Conservation (phyloP, 2,888 invertebrate species). For the Odontothrips loti region DNA sequence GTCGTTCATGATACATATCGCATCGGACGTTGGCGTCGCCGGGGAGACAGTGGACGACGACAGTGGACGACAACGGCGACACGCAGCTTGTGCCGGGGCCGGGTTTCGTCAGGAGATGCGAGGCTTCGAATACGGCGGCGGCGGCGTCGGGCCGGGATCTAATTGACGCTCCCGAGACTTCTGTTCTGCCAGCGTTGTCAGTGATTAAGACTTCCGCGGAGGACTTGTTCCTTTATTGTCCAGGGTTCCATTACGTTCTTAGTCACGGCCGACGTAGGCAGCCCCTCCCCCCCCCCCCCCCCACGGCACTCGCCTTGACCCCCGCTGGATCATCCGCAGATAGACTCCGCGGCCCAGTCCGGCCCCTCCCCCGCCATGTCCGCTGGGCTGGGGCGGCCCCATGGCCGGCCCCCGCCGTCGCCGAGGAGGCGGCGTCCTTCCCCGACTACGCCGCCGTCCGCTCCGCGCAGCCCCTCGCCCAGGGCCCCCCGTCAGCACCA, state of each 20-base stretch:
- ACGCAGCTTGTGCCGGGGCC: background rate
- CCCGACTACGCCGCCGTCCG: background rate
- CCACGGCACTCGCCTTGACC: background rate
- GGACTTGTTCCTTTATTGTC: too few relatives aligned
- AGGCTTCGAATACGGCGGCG: too few relatives aligned
- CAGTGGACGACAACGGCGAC: background rate
- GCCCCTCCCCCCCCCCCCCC: background rate
- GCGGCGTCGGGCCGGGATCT: background rate
- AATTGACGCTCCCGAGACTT: background rate
- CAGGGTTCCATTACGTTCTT: background rate
- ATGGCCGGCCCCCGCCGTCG: slow-evolving; percentile 10
- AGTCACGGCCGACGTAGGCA: background rate
- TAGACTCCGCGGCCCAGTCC: too few relatives aligned
- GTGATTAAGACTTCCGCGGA: too few relatives aligned
- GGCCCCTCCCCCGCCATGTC: too few relatives aligned
- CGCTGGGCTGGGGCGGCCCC: background rate
- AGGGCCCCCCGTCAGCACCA: background rate
- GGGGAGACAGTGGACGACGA: background rate
- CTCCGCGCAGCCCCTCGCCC: background rate
- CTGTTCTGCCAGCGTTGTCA: too few relatives aligned
- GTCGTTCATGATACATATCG: background rate
- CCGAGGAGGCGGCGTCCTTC: background rate
- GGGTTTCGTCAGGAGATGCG: background rate
- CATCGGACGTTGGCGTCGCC: background rate
- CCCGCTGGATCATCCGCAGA: background rate